These are phyloP conservation scores for Drosophila nannoptera DNA, from an alignment of 1,140 invertebrate species.

Conservation along the genomic window DNA sequence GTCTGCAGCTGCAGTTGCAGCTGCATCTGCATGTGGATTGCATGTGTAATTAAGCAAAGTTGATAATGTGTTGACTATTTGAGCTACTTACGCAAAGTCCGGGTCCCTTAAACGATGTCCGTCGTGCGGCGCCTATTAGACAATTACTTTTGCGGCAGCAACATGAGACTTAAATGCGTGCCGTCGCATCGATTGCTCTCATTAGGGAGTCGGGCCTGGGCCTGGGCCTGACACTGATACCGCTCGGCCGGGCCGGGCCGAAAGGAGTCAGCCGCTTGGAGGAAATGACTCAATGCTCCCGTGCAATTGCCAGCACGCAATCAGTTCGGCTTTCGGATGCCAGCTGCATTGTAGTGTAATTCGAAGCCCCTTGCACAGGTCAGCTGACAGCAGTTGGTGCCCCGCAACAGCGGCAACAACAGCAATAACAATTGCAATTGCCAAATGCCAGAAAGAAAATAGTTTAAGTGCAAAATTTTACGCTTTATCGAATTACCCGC, in stretches of 20 bases:
- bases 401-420: conserved; percentile 16
- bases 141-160: conserved; percentile 59
- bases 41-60: conserved; percentile 71
- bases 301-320: conserved; percentile 34
- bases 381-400: conserved; percentile 46
- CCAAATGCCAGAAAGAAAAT: conserved; percentile 64
- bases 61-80: conserved; percentile 75
- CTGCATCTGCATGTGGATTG: conserved; percentile 16
- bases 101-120: conserved; percentile 27
- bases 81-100: conserved; percentile 63
- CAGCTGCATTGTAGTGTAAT: conserved; percentile 48
- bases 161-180: too few relatives aligned
- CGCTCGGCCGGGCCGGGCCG: too few relatives aligned
- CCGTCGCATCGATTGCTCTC: too few relatives aligned
- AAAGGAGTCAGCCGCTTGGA: neutral
- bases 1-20: conserved; percentile 9
- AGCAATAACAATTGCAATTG: conserved; percentile 58
- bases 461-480: conserved; percentile 78
- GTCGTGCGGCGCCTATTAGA: conserved; percentile 60
- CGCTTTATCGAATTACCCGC: conserved; percentile 78
- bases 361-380: conserved; percentile 50
- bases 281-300: conserved; percentile 12
- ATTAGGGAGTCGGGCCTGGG: too few relatives aligned
- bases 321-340: conserved; percentile 51
- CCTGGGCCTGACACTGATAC: too few relatives aligned